Conservation (phyloP, 2,113 vertebrate species). For the Cottus gobio region DNA sequence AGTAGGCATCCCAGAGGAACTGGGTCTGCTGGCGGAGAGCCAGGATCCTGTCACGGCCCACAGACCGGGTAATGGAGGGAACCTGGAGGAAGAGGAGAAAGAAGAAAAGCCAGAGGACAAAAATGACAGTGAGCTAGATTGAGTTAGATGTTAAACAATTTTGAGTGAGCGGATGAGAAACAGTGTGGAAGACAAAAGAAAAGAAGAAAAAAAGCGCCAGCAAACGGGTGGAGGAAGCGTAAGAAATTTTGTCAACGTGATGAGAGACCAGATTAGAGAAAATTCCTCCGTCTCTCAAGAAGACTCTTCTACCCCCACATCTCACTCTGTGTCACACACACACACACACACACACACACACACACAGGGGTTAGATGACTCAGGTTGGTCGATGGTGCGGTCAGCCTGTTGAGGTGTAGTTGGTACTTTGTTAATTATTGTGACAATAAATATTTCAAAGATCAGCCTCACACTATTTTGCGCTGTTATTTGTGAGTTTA, state of each 20-base stretch:
- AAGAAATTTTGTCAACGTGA: constrained; percentile 49
- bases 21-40: constrained; percentile 83
- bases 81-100: constrained; percentile 68
- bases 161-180: constrained; percentile 22
- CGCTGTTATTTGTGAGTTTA: neutral
- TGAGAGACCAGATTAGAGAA: constrained; percentile 42
- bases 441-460: neutral
- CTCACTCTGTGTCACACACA: constrained; percentile 9
- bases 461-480: neutral
- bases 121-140: constrained; percentile 50
- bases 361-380: neutral
- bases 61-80: constrained; percentile 82
- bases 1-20: constrained; percentile 88
- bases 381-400: neutral
- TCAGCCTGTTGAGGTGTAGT: neutral
- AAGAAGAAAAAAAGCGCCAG: neutral
- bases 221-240: constrained; percentile 49
- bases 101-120: constrained; percentile 17
- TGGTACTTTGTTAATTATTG: neutral
- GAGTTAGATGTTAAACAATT: constrained; percentile 47
- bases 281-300: constrained; percentile 14
- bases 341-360: neutral
- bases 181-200: neutral
- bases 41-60: constrained; percentile 81
- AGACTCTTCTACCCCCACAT: constrained; percentile 21